Evolutionary conservation across 2,113 vertebrate species (phyloP), one percentile per base, ranked within the genome.

Genomic region (Tachysurus fulvidraco): DNA sequence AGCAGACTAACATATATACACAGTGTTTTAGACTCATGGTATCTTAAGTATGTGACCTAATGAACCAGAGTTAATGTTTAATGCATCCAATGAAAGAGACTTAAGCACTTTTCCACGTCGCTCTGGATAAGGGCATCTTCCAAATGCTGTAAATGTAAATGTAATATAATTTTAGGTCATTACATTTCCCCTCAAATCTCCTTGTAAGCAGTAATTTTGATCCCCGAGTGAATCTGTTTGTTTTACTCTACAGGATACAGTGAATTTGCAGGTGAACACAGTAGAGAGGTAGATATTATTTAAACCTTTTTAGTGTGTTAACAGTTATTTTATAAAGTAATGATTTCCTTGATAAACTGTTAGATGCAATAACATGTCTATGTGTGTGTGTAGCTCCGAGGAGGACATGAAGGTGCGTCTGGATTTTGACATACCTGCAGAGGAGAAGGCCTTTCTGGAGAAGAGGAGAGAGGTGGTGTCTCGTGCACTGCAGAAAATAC

Each of bases 391-490:
- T 65, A 86, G 65, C 17, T 69, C n/a, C n/a, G 88, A 94, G 64
- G 55, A 95, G 85, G 67, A 80, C 0, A 83, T 96, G 83, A 93
- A 95, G 1, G 94, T 97, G 41, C 96, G 96, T 54, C 88, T 98
- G 84, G 95, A 92, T 3, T 96, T 94, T 88, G 94, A 88, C 82
- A 89, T 98, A 86, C 95, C 96, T 44, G 0, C 0, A 0, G 93
- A 94, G 9, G 97, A 97, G 91, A 93, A 94, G 85, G 36, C 90
- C 1, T 98, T 95, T 86, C 90, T 97, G 83, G 8, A 83, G 80
- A 96, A 97, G 91, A 95, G 97, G 91, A 95, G 91, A 88, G 91
- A 90, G 83, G 85, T 95, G 0, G 96, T 94, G 28, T 94, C 94
- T 30, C 67, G 91, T 83, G 93, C 96, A 1, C 83, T 97, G 69